Percentiles rank a stretch among this genome's conserved stretches.
These are phyloP conservation scores for Eledone cirrhosa DNA, from an alignment of 2,888 invertebrate genomes.

Conservation along the genomic window DNA sequence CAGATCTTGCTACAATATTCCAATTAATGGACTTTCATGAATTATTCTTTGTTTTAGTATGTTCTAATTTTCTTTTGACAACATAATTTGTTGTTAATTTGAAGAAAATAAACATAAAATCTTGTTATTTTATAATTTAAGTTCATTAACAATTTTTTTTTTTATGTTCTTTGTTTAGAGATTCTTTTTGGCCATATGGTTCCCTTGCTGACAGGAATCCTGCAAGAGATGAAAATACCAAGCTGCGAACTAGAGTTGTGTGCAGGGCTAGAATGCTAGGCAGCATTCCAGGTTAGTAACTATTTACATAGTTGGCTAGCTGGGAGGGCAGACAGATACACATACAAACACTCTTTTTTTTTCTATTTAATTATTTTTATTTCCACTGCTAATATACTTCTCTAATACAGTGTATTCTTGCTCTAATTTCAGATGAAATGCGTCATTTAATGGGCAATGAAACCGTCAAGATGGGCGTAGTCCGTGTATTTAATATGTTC, in stretches of 20 bases:
- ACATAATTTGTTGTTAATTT: too few relatives aligned
- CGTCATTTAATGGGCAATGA: conserved; percentile 89
- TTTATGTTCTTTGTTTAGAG: conserved; percentile 61
- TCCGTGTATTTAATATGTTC: conserved; percentile 86
- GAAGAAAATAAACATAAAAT: not conserved
- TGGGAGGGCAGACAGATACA: too few relatives aligned
- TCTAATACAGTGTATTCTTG: too few relatives aligned
- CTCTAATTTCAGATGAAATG: conserved; percentile 77
- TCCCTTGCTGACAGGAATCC: conserved; percentile 70
- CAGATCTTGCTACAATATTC: too few relatives aligned
- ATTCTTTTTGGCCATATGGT: conserved; percentile 73
- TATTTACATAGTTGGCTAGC: too few relatives aligned
- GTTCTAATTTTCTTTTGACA: too few relatives aligned
- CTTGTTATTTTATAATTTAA: not conserved
- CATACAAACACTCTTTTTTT: too few relatives aligned
- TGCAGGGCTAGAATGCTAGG: conserved; percentile 87
- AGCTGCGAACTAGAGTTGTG: conserved; percentile 82
- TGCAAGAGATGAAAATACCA: conserved; percentile 71
- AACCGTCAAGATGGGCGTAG: conserved; percentile 82
- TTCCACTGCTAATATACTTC: not conserved
- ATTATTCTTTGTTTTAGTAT: too few relatives aligned
- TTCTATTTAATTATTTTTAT: not conserved
- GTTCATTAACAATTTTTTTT: not conserved
- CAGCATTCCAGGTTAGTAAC: conserved; percentile 77
- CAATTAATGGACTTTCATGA: too few relatives aligned